Evolutionary conservation across 2,113 vertebrate genomes (phyloP).

Genomic region (Tautogolabrus adspersus): DNA sequence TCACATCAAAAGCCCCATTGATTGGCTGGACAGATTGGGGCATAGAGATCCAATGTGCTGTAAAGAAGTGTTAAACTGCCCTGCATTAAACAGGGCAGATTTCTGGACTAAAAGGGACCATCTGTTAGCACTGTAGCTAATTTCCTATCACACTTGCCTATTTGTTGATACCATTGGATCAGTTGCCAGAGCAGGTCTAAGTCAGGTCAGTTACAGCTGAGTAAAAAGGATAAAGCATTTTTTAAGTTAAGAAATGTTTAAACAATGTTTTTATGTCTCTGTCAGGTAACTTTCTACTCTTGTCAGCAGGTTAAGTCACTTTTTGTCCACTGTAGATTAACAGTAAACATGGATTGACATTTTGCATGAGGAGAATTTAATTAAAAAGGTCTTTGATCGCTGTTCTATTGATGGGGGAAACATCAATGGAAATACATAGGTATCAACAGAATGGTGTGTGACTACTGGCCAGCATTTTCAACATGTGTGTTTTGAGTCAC

Average conservation of each 20-base stretch:
- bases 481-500: slow-evolving; percentile 22
- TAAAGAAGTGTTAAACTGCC: slow-evolving; percentile 81
- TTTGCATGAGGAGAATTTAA: slow-evolving; percentile 15
- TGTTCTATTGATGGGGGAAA: slow-evolving; percentile 4
- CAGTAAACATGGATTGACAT: slow-evolving; percentile 58
- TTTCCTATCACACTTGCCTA: slow-evolving; percentile 58
- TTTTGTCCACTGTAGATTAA: slow-evolving; percentile 17
- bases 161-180: slow-evolving; percentile 55
- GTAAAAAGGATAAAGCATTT: background rate
- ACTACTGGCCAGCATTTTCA: slow-evolving; percentile 4
- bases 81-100: slow-evolving; percentile 70
- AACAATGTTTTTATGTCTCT: background rate
- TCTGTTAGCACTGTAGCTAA: slow-evolving; percentile 77
- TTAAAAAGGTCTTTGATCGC: slow-evolving; percentile 36
- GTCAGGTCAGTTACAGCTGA: background rate
- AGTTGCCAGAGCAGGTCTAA: slow-evolving; percentile 22
- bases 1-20: slow-evolving; percentile 78
- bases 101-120: slow-evolving; percentile 68
- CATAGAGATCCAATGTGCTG: slow-evolving; percentile 78
- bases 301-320: background rate
- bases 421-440: slow-evolving; percentile 52
- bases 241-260: background rate
- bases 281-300: background rate
- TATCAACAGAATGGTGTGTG: slow-evolving; percentile 37
- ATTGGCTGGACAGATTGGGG: slow-evolving; percentile 77